Base-by-base conservation (phyloP, 35 echinoderm and acorn worm species). In the Patiria miniata region DNA sequence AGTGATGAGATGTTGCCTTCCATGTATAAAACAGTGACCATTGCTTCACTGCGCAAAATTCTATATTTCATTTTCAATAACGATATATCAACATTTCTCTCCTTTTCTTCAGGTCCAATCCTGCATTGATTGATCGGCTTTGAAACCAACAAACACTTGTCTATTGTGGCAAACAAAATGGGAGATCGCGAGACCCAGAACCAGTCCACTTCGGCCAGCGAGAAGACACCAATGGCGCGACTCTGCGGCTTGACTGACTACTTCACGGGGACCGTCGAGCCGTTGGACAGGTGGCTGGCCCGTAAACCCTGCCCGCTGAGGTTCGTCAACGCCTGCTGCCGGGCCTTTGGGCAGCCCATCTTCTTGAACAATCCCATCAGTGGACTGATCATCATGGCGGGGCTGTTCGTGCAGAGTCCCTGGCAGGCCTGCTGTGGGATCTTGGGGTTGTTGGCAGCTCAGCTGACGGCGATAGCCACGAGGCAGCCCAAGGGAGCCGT, bases 311-410 rank as follows among this genome's bases (percentile, higher is more conserved):
- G 30, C 39, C 78, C 80, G 1, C n/a, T 93, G 5, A 56, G 77
- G 16, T 93, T 93, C 40, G 23, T 83, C 5, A 88, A 88, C 44
- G 91, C 85, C 16, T 88, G 85, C 68, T 73, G 57, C 30, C 68
- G 91, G 21, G 85, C 54, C 0, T 69, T 88, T 40, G 91, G 91
- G 53, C 91, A 93, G 44, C 91, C 91, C 22, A 47, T 93, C 17
- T 93, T 93, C 51, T 73, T 88, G 7, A 93, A 88, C 56, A 93
- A 93, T 52, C 91, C 91, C 1, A 76, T 83, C 52, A 93, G 91
- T 28, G 91, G 91, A 40, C 0, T 93, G 5, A 76, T 93, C 12
- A 83, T 93, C 3, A 54, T 93, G 51, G 68, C 39, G 7, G 86
- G 78, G 30, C 36, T 93, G 30, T 93, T 93, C 36, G 79, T 93